Evolutionary conservation across 1,140 invertebrate genomes (phyloP).

Genomic region (Rhagoletis zephyria): DNA sequence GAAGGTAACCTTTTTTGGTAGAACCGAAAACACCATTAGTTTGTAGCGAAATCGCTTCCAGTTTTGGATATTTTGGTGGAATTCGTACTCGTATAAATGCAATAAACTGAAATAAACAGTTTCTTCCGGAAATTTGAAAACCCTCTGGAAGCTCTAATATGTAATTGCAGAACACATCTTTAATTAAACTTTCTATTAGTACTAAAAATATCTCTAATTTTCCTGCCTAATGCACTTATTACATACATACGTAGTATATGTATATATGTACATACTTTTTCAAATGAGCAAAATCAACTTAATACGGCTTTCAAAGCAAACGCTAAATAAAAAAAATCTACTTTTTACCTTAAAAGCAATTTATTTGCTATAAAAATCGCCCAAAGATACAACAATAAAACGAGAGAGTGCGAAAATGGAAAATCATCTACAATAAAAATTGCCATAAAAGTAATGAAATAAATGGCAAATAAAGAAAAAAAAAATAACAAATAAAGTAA

Average conservation of each 20-base stretch:
- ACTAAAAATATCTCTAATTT: no score
- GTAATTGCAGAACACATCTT: no score
- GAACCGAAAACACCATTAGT: no score
- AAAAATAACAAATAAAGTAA: slow-evolving; percentile 27
- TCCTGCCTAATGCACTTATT: no score
- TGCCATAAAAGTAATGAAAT: slow-evolving; percentile 44
- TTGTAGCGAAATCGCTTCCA: no score
- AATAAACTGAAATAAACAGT: background rate
- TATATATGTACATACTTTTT: no score
- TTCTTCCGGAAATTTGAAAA: no score
- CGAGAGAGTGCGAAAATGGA: background rate
- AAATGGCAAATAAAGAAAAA: slow-evolving; percentile 25
- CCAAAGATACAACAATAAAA: background rate
- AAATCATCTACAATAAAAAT: slow-evolving; percentile 22
- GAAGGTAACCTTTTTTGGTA: no score
- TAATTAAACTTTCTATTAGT: no score
- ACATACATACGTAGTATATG: no score
- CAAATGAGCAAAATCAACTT: background rate
- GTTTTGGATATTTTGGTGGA: no score
- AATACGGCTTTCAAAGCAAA: background rate
- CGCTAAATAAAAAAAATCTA: background rate
- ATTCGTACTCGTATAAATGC: background rate
- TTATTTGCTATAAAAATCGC: slow-evolving; percentile 52
- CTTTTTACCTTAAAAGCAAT: slow-evolving; percentile 27
- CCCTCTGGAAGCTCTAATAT: no score